phyloP scores from a whole-genome alignment of 2,888 invertebrate species.

The Protonemura montana region DNA sequence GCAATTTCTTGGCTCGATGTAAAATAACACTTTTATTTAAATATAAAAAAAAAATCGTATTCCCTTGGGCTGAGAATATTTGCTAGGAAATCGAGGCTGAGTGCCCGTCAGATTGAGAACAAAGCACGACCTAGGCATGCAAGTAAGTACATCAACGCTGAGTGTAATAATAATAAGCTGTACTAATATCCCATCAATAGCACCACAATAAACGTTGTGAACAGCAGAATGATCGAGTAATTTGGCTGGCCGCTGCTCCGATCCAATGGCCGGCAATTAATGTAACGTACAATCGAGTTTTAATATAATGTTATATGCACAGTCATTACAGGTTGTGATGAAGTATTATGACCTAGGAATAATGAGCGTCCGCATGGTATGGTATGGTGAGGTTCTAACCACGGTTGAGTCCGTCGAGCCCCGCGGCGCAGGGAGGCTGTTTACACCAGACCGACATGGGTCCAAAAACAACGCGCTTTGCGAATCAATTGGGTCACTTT shows the following conservation, averaged over 20 bases:
- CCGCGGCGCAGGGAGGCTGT: no score
- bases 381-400: no score
- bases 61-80: background rate
- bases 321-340: slow-evolving; percentile 3
- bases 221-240: background rate
- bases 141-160: background rate
- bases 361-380: background rate
- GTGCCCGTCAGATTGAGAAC: no score
- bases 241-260: no score
- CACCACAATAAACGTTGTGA: background rate
- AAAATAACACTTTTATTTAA: background rate
- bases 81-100: no score
- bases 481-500: no score
- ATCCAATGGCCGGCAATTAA: background rate
- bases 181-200: background rate
- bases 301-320: background rate
- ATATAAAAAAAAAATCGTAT: background rate
- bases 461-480: no score
- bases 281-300: background rate
- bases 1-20: background rate
- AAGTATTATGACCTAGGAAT: background rate
- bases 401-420: no score
- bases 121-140: background rate
- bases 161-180: background rate
- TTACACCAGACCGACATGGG: no score